These are phyloP conservation scores for Anodontia alba DNA, from an alignment of 2,888 invertebrate species.

Conservation along the genomic window DNA sequence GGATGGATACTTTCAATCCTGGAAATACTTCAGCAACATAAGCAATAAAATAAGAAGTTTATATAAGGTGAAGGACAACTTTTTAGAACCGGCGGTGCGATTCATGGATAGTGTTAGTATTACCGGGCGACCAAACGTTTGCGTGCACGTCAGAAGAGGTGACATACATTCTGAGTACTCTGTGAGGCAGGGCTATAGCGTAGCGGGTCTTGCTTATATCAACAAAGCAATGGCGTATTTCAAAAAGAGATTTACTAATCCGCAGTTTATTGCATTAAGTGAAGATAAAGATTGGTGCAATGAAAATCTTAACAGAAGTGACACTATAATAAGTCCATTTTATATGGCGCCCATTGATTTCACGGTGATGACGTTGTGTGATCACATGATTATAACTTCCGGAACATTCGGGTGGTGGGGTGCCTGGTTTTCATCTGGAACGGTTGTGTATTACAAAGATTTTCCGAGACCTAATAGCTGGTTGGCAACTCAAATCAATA, in stretches of 20 bases:
- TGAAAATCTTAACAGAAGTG: conserved; percentile 30
- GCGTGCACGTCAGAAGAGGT: conserved; percentile 67
- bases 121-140: conserved; percentile 39
- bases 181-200: conserved; percentile 56
- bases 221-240: conserved; percentile 60
- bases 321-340: conserved; percentile 38
- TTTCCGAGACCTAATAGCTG: conserved; percentile 50
- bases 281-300: conserved; percentile 61
- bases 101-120: conserved; percentile 9
- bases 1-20: conserved; percentile 67
- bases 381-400: conserved; percentile 85
- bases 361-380: conserved; percentile 60
- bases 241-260: conserved; percentile 34
- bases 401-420: conserved; percentile 81
- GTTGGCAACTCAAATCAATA: conserved; percentile 42
- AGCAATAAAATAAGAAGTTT: conserved; percentile 40
- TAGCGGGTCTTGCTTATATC: conserved; percentile 53
- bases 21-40: conserved; percentile 65
- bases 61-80: conserved; percentile 51
- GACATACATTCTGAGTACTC: conserved; percentile 53
- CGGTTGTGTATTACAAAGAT: conserved; percentile 62
- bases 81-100: conserved; percentile 36
- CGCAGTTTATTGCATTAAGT: conserved; percentile 61
- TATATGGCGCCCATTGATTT: conserved; percentile 56
- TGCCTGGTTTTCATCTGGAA: conserved; percentile 75